Conservation (phyloP, 2,797 vertebrate species). For the Melanotaenia parkinsoni region DNA sequence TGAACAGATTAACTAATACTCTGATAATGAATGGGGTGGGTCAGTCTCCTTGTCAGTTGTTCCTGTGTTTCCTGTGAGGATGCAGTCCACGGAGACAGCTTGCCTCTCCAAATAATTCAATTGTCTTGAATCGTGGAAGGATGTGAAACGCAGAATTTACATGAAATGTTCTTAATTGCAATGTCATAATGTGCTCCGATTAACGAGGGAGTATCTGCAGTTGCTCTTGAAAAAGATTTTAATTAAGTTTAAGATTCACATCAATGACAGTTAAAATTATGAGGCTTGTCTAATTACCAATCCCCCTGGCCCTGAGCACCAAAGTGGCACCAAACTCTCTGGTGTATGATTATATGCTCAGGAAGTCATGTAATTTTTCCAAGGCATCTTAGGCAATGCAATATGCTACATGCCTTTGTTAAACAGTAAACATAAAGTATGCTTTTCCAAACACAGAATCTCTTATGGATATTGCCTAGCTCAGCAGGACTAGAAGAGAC, state of each 20-base stretch:
- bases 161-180: slow-evolving; percentile 60
- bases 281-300: slow-evolving; percentile 66
- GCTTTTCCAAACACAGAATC: slow-evolving; percentile 44
- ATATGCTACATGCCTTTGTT: slow-evolving; percentile 28
- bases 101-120: slow-evolving; percentile 27
- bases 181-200: slow-evolving; percentile 55
- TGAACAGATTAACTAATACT: slow-evolving; percentile 62
- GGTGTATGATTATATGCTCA: slow-evolving; percentile 31
- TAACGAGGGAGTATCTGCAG: slow-evolving; percentile 51
- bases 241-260: slow-evolving; percentile 66
- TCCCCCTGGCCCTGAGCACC: slow-evolving; percentile 53
- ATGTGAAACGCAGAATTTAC: slow-evolving; percentile 41
- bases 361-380: slow-evolving; percentile 41
- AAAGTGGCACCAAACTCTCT: slow-evolving; percentile 39
- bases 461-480: slow-evolving; percentile 20
- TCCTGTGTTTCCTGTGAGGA: slow-evolving; percentile 40
- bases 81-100: slow-evolving; percentile 28
- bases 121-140: slow-evolving; percentile 23
- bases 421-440: slow-evolving; percentile 24
- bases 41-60: slow-evolving; percentile 42
- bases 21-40: slow-evolving; percentile 49
- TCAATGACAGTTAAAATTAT: slow-evolving; percentile 56
- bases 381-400: slow-evolving; percentile 27
- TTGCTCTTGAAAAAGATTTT: slow-evolving; percentile 58
- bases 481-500: slow-evolving; percentile 26